A percentile compares a stretch with the other conserved stretches of the same genome.
Evolutionary conservation across 2,888 invertebrate species (phyloP).

Genomic region (Aleiodes leptofemur): DNA sequence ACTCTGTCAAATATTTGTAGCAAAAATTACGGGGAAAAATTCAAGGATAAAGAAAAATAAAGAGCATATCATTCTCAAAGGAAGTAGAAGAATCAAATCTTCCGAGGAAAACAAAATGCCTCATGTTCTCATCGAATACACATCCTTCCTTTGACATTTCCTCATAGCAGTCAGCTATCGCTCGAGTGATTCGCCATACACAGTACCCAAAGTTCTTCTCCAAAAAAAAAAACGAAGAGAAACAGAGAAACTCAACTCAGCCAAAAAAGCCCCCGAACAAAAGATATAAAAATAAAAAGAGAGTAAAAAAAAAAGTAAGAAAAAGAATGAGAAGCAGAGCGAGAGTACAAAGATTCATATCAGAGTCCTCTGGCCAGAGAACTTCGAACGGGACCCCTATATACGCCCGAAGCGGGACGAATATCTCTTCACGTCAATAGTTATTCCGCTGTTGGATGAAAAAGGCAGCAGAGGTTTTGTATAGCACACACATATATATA

Average conservation of each 20-base stretch:
- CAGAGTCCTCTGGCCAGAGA: slow-evolving; percentile 41
- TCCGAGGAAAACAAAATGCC: too few species aligned
- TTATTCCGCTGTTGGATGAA: slow-evolving; percentile 39
- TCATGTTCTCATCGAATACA: too few species aligned
- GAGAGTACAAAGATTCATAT: slow-evolving; percentile 51
- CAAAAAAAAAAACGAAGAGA: slow-evolving; percentile 43
- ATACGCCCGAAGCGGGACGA: slow-evolving; percentile 69
- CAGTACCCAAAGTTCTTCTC: slow-evolving; percentile 11
- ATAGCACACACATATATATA: slow-evolving; percentile 43
- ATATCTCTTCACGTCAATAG: slow-evolving; percentile 56
- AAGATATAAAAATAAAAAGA: slow-evolving; percentile 45
- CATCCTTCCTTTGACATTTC: neutral
- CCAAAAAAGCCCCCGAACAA: slow-evolving; percentile 44
- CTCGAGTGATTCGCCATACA: slow-evolving; percentile 54
- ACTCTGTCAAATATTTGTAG: too few species aligned
- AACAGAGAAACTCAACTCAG: slow-evolving; percentile 10
- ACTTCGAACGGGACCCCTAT: slow-evolving; percentile 71
- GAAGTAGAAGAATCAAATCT: too few species aligned
- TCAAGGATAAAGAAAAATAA: too few species aligned
- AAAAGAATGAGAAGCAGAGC: slow-evolving; percentile 49
- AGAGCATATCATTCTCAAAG: too few species aligned
- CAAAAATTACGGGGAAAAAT: too few species aligned
- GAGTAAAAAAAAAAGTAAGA: slow-evolving; percentile 49
- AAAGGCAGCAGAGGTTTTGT: slow-evolving; percentile 24
- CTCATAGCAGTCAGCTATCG: slow-evolving; percentile 52